Evolutionary conservation across 1,140 invertebrate species (phyloP).

Genomic region (Mamestra configurata): DNA sequence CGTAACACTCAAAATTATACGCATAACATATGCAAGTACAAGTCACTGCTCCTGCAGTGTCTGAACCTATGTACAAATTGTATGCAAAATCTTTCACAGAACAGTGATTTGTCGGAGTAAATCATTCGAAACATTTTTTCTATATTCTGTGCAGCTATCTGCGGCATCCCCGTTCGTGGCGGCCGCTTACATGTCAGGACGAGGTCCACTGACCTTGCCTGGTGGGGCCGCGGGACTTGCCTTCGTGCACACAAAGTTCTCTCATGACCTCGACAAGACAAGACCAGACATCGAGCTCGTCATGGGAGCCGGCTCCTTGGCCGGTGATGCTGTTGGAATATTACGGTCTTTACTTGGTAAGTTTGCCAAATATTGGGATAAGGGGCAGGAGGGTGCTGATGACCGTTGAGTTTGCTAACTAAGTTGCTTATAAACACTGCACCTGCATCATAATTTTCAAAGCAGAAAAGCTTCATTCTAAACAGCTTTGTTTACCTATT

Average conservation of each 20-base stretch:
- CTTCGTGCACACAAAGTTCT: conserved; percentile 89
- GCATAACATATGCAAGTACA: too few species aligned
- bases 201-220: conserved; percentile 91
- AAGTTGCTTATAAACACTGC: not conserved
- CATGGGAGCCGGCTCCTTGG: conserved; percentile 91
- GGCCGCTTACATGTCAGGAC: conserved; percentile 88
- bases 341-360: conserved; percentile 89
- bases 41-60: too few species aligned
- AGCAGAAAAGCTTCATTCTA: conserved; percentile 1
- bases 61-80: too few species aligned
- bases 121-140: not conserved
- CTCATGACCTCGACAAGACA: conserved; percentile 71
- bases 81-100: too few species aligned
- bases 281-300: conserved; percentile 94
- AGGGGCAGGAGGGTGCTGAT: too few species aligned
- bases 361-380: not conserved
- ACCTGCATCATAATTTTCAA: not conserved
- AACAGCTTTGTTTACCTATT: conserved; percentile 17
- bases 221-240: conserved; percentile 92
- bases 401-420: too few species aligned
- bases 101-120: too few species aligned
- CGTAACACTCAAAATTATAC: too few species aligned
- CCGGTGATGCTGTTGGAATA: conserved; percentile 92
- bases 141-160: conserved; percentile 71
- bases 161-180: conserved; percentile 87